Base-by-base conservation (phyloP, 23 tunicate genomes). In the Botrylloides violaceus region DNA sequence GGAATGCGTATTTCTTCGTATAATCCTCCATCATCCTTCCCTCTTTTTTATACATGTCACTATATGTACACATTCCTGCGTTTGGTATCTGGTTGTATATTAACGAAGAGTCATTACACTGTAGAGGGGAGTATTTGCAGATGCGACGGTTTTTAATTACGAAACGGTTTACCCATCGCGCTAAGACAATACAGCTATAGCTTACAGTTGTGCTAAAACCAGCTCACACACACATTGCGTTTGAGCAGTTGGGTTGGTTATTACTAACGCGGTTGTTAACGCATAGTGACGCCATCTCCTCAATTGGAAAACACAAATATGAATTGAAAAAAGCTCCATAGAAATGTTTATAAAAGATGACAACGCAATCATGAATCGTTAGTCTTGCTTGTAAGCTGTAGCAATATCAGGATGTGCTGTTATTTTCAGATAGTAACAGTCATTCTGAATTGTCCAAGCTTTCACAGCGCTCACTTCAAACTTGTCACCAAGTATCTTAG, bases 321-420 rank as follows among this genome's bases (percentile, higher is more conserved):
- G 53, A 43, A 43, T 7, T 15, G 15, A 15, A 43, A 43, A 43
- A 43, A 43, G 15, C 12, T 43, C 53, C 53, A 43, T 15, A 43
- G 9, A 43, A 43, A 43, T 15, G 53, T 15, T 43, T 43, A 43
- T 43, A 43, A 43, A 15, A 43, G 53, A 7, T 43, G 53, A 43
- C 53, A 7, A 7, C 53, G 9, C 53, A 43, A 43, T 43, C 53
- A 43, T 43, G 15, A 9, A 7, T 43, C 12, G 15, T 43, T 15
- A 43, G 53, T 43, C 15, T 43, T 43, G 53, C 53, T 9, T 7
- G 15, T 9, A 15, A 43, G 53, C 53, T 15, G 53, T 7, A 43
- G 53, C 53, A 43, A 43, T 43, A 43, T 43, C 53, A 43, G 53
- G 53, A 43, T 43, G 53, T 43, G 53, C 53, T 43, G 53, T 43